Evolutionary conservation across 2,113 vertebrate species (phyloP).

Genomic region (Ictalurus furcatus): DNA sequence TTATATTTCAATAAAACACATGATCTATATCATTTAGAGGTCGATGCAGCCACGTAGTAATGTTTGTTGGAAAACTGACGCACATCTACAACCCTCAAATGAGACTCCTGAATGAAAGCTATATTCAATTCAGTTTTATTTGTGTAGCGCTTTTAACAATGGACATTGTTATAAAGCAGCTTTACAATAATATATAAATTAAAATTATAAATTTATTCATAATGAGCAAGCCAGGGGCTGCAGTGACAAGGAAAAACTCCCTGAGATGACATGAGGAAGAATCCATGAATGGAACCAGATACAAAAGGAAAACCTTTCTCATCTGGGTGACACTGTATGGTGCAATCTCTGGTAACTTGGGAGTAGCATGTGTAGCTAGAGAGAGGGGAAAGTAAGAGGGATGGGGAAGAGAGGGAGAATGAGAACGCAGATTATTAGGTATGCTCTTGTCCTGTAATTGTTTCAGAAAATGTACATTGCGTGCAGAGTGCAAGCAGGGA

Average conservation of each 20-base stretch:
- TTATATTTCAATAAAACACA: too few relatives aligned
- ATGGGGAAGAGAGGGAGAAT: neutral
- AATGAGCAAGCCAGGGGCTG: neutral
- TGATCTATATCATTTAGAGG: too few relatives aligned
- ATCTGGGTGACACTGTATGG: neutral
- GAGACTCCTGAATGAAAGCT: too few relatives aligned
- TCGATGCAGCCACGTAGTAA: neutral
- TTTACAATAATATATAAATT: neutral
- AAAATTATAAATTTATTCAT: neutral
- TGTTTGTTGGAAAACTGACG: neutral
- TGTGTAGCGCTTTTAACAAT: too few relatives aligned
- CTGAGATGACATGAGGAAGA: neutral
- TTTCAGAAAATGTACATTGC: neutral
- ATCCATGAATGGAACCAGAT: neutral
- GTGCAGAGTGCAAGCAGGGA: too few relatives aligned
- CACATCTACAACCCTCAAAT: neutral
- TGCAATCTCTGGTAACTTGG: neutral
- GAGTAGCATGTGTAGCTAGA: neutral
- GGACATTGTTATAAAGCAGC: neutral
- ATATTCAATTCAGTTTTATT: too few relatives aligned
- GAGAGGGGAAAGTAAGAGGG: neutral
- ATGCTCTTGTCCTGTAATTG: neutral
- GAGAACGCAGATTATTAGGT: neutral
- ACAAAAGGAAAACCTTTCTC: neutral
- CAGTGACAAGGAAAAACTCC: neutral